Evolutionary conservation across 2,888 invertebrate genomes (phyloP).

Genomic region (Aporophyla nigra): DNA sequence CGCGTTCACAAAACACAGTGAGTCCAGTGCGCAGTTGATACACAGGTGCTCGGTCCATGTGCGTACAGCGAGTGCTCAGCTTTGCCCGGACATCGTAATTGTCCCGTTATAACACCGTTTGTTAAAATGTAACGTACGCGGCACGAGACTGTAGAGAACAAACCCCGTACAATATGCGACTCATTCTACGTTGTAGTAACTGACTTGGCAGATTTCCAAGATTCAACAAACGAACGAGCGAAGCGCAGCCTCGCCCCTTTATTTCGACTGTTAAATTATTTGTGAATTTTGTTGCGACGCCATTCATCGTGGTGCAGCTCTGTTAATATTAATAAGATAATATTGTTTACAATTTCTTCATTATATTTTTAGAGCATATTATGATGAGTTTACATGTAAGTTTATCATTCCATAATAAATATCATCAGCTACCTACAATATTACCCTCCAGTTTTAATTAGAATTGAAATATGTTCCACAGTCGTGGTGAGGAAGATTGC

Average conservation of each 20-base stretch:
- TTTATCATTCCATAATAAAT: conserved; percentile 7
- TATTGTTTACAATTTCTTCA: conserved; percentile 4
- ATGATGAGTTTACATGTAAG: background rate
- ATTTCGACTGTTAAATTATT: conserved; percentile 37
- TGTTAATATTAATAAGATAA: conserved; percentile 33
- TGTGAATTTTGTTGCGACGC: conserved; percentile 27
- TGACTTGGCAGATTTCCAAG: conserved; percentile 75
- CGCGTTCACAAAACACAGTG: conserved; percentile 26
- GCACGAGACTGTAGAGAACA: conserved; percentile 45
- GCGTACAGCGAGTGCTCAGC: conserved; percentile 23
- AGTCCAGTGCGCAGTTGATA: background rate
- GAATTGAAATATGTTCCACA: conserved; percentile 12
- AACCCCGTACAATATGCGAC: conserved; percentile 62
- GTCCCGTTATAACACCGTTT: conserved; percentile 49
- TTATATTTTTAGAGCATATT: background rate
- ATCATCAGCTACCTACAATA: background rate
- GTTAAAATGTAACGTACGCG: conserved; percentile 41
- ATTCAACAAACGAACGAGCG: conserved; percentile 43
- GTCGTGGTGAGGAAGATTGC: conserved; percentile 22
- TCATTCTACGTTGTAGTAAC: conserved; percentile 70
- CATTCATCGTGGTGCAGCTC: conserved; percentile 23
- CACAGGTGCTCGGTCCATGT: conserved; percentile 20
- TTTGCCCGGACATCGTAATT: conserved; percentile 18
- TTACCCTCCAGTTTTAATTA: background rate
- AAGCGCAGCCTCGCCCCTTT: conserved; percentile 45